A percentile compares a stretch with the other conserved stretches of the same genome.
Conservation (phyloP, 2,888 invertebrate genomes). For the Piscicola geometra region DNA sequence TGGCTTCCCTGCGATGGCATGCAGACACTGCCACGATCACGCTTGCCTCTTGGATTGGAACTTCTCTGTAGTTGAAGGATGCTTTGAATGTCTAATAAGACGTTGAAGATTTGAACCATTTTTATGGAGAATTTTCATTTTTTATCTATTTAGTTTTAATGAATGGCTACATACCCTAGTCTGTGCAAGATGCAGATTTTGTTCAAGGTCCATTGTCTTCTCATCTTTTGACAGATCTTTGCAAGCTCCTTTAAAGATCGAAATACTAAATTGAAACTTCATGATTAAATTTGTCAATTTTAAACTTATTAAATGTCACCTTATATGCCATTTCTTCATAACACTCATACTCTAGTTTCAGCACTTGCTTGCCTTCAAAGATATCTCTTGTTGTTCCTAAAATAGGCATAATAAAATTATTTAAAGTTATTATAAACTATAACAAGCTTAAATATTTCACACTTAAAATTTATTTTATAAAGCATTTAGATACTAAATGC, state of each 20-base stretch:
- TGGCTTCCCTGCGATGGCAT: slow-evolving; percentile 75
- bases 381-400: slow-evolving; percentile 53
- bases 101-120: background rate
- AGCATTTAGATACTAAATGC: too few species aligned
- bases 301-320: background rate
- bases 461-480: too few species aligned
- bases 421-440: background rate
- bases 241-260: slow-evolving; percentile 69
- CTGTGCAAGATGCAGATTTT: slow-evolving; percentile 82
- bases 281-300: too few species aligned
- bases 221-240: slow-evolving; percentile 69
- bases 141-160: background rate
- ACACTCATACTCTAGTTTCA: slow-evolving; percentile 84
- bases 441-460: slow-evolving; percentile 16
- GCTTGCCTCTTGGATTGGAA: slow-evolving; percentile 79
- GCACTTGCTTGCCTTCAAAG: slow-evolving; percentile 63
- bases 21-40: slow-evolving; percentile 85
- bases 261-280: background rate
- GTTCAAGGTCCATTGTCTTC: slow-evolving; percentile 71
- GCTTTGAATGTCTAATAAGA: background rate
- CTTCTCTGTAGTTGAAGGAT: slow-evolving; percentile 56
- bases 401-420: background rate
- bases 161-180: slow-evolving; percentile 51
- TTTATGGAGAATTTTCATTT: slow-evolving; percentile 10
- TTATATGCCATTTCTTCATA: slow-evolving; percentile 80